Conservation (phyloP, 2,888 invertebrate genomes). For the Mimas tiliae region DNA sequence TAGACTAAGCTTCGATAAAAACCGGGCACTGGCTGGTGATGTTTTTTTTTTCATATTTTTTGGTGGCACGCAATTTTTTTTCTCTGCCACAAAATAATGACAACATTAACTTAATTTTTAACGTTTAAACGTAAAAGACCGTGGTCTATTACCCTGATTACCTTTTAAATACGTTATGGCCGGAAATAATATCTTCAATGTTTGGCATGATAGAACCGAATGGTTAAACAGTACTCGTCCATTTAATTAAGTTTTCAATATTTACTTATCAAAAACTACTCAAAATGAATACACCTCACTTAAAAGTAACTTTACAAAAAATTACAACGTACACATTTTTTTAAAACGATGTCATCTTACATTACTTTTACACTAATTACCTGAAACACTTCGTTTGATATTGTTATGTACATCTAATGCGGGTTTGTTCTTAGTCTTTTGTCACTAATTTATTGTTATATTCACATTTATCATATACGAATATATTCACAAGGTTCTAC, state of each 20-base stretch:
- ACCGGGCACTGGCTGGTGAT: background rate
- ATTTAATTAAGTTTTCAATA: constrained; percentile 69
- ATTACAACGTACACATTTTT: constrained; percentile 69
- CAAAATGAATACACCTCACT: constrained; percentile 71
- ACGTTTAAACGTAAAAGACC: constrained; percentile 35
- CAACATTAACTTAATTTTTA: background rate
- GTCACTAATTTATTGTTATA: constrained; percentile 78
- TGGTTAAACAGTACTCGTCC: constrained; percentile 64
- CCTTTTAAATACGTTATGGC: constrained; percentile 56
- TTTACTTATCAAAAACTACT: constrained; percentile 84
- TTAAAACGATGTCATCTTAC: constrained; percentile 48
- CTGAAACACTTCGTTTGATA: constrained; percentile 67
- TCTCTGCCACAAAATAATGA: background rate
- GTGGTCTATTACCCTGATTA: constrained; percentile 78
- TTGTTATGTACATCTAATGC: constrained; percentile 68
- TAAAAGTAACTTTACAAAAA: constrained; percentile 79
- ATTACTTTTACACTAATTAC: constrained; percentile 50
- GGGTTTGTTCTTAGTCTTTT: constrained; percentile 66
- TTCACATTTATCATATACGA: constrained; percentile 65
- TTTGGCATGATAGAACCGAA: constrained; percentile 31
- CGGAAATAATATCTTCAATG: constrained; percentile 33
- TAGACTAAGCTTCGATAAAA: background rate
- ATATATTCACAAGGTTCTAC: constrained; percentile 67
- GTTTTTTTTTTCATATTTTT: background rate
- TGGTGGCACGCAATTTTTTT: background rate